Evolutionary conservation across 2,888 invertebrate genomes (phyloP).

Genomic region (Apamea anceps): DNA sequence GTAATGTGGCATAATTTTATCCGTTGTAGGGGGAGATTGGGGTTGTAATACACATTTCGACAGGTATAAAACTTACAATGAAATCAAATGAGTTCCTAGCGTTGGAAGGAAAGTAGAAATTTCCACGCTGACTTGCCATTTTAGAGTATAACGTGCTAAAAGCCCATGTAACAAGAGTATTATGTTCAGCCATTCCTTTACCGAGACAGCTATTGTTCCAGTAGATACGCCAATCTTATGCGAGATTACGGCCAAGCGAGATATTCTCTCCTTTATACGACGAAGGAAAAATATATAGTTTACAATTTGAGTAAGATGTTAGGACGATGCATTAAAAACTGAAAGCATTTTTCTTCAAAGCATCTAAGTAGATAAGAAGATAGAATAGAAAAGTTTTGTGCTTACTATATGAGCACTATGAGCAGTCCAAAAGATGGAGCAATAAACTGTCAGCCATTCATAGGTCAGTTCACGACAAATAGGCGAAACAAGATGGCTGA

Average conservation of each 20-base stretch:
- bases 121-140: constrained; percentile 61
- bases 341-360: constrained; percentile 8
- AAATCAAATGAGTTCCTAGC: constrained; percentile 62
- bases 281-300: constrained; percentile 33
- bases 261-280: constrained; percentile 55
- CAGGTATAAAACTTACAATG: constrained; percentile 64
- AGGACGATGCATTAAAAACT: background rate
- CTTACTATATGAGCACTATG: background rate
- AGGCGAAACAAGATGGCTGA: constrained; percentile 8
- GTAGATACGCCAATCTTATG: constrained; percentile 67
- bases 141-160: constrained; percentile 68
- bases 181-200: constrained; percentile 69
- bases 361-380: background rate
- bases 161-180: constrained; percentile 70
- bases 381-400: background rate
- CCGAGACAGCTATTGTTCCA: constrained; percentile 70
- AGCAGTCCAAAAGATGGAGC: constrained; percentile 1
- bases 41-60: constrained; percentile 55
- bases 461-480: constrained; percentile 16
- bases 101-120: constrained; percentile 61
- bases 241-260: constrained; percentile 60
- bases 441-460: constrained; percentile 24
- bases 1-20: constrained; percentile 52
- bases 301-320: constrained; percentile 20
- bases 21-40: constrained; percentile 40